These are phyloP conservation scores for Drosophila acutilabella DNA, from an alignment of 2,888 invertebrate species.

Conservation along the genomic window DNA sequence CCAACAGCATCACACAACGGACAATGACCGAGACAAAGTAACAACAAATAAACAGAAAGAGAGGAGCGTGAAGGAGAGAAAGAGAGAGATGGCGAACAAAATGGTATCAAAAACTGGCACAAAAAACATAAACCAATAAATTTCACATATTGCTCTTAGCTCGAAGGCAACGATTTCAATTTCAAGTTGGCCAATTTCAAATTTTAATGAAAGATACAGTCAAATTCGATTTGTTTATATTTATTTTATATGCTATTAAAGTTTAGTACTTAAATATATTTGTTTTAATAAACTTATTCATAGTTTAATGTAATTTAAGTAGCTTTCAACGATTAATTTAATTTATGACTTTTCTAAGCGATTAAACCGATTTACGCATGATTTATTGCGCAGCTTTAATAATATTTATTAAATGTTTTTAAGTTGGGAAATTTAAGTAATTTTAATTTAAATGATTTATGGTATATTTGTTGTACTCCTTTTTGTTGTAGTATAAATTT, in stretches of 20 bases:
- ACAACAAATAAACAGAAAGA: conserved; percentile 7
- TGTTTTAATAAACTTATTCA: no score
- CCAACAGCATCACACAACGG: conserved; percentile 43
- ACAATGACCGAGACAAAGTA: conserved; percentile 54
- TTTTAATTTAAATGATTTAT: no score
- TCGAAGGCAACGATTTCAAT: conserved; percentile 42
- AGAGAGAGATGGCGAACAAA: neutral
- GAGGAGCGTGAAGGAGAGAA: neutral
- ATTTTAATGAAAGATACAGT: neutral
- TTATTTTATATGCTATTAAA: neutral
- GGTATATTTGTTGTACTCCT: no score
- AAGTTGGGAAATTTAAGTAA: no score
- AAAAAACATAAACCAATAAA: conserved; percentile 40
- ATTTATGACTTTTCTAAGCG: no score
- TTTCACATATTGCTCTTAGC: conserved; percentile 51
- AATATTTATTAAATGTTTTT: no score
- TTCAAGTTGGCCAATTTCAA: conserved; percentile 35
- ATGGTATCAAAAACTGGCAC: conserved; percentile 22
- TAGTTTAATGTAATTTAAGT: neutral
- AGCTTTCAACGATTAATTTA: neutral
- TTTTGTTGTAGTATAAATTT: no score
- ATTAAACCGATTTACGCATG: neutral
- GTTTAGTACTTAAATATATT: neutral
- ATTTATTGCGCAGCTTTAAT: neutral
- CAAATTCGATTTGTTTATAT: neutral